These are phyloP conservation scores for Eutolmus rufibarbis DNA, from an alignment of 2,888 invertebrate species.

Conservation along the genomic window DNA sequence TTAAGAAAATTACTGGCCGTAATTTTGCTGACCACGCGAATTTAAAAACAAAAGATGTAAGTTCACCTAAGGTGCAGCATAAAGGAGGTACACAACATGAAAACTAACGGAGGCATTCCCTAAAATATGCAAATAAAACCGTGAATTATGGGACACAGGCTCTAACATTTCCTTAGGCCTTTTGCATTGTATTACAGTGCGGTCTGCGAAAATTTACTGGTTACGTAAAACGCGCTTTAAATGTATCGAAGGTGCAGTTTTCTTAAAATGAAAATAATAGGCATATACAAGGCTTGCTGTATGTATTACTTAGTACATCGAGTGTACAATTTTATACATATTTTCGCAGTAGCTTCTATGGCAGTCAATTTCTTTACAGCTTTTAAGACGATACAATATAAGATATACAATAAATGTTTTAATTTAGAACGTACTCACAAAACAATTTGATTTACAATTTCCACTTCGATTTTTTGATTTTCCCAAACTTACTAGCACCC, in stretches of 20 bases:
- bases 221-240: background rate
- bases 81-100: background rate
- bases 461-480: background rate
- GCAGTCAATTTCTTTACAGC: background rate
- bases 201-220: background rate
- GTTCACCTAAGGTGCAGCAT: background rate
- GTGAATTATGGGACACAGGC: background rate
- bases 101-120: background rate
- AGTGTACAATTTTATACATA: too few relatives aligned
- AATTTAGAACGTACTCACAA: background rate
- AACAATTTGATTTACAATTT: background rate
- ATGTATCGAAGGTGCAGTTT: background rate
- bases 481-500: background rate
- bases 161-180: background rate
- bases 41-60: background rate
- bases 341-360: too few relatives aligned
- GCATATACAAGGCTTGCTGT: background rate
- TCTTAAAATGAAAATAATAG: too few relatives aligned
- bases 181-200: background rate
- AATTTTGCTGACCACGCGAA: constrained; percentile 6
- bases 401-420: background rate
- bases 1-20: constrained; percentile 1
- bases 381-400: too few relatives aligned
- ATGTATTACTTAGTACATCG: too few relatives aligned
- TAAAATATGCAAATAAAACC: background rate